Conservation (phyloP, 2,113 vertebrate species). For the Brevimyrus niger region DNA sequence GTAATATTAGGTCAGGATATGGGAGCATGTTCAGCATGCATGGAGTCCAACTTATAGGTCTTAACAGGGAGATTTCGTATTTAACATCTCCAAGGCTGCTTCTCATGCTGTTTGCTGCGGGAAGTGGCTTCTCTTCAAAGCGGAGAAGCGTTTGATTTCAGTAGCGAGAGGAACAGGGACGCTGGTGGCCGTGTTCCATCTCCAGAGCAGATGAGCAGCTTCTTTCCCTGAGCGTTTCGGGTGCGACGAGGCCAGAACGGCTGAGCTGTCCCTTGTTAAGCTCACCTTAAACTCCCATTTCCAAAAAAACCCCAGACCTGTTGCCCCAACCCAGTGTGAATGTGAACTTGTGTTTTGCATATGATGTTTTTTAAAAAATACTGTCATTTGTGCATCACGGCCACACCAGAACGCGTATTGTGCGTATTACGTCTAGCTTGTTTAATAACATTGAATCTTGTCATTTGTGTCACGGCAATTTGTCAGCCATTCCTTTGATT, state of each 20-base stretch:
- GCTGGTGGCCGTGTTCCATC: background rate
- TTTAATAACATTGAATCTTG: background rate
- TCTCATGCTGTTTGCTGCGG: background rate
- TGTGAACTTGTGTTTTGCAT: background rate
- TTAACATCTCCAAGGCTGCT: background rate
- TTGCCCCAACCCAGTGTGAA: background rate
- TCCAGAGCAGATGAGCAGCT: background rate
- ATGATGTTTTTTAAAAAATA: background rate
- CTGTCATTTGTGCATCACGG: background rate
- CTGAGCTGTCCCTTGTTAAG: background rate
- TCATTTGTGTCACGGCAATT: background rate
- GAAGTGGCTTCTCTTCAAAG: background rate
- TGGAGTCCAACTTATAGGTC: background rate
- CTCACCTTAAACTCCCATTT: background rate
- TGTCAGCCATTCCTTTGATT: background rate
- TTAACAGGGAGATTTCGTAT: background rate
- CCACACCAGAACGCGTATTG: background rate
- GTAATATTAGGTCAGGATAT: background rate
- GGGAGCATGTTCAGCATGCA: background rate
- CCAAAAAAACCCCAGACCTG: background rate
- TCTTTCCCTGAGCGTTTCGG: background rate
- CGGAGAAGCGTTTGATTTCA: background rate
- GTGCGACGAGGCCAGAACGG: background rate
- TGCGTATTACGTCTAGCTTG: background rate
- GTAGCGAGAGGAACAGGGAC: background rate